A percentile compares a stretch with the other conserved stretches of the same genome.
These are phyloP conservation scores for Datnioides undecimradiatus DNA, from an alignment of 2,113 vertebrate species.

Conservation along the genomic window DNA sequence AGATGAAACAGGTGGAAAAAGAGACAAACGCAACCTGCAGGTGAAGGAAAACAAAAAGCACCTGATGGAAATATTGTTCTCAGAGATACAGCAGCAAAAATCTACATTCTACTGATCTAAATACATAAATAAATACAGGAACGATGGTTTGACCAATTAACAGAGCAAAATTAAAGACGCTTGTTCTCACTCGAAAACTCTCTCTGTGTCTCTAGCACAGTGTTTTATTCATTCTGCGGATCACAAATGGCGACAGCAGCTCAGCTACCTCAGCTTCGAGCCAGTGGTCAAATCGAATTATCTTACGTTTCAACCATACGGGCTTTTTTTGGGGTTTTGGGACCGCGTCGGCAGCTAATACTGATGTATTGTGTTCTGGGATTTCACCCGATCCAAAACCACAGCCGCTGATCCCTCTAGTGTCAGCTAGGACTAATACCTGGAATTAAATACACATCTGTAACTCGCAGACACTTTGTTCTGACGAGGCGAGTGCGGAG, in stretches of 20 bases:
- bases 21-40: no score
- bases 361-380: slow-evolving; percentile 51
- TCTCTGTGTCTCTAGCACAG: background rate
- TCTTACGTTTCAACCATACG: slow-evolving; percentile 29
- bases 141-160: background rate
- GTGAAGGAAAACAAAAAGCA: no score
- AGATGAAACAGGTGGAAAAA: background rate
- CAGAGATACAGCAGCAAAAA: no score
- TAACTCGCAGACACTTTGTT: slow-evolving; percentile 38
- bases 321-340: slow-evolving; percentile 22
- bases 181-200: background rate
- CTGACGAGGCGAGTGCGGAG: slow-evolving; percentile 1
- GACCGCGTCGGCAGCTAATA: slow-evolving; percentile 19
- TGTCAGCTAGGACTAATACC: slow-evolving; percentile 61
- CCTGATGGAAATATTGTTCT: no score
- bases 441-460: slow-evolving; percentile 59
- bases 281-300: slow-evolving; percentile 57
- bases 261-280: background rate
- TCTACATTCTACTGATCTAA: no score
- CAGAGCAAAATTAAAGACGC: background rate
- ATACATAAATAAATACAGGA: no score
- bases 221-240: slow-evolving; percentile 3
- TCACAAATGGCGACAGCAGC: slow-evolving; percentile 6
- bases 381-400: slow-evolving; percentile 63
- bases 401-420: slow-evolving; percentile 41